Evolutionary conservation across 2,888 invertebrate species (phyloP).

Genomic region (Phorcus lineatus): DNA sequence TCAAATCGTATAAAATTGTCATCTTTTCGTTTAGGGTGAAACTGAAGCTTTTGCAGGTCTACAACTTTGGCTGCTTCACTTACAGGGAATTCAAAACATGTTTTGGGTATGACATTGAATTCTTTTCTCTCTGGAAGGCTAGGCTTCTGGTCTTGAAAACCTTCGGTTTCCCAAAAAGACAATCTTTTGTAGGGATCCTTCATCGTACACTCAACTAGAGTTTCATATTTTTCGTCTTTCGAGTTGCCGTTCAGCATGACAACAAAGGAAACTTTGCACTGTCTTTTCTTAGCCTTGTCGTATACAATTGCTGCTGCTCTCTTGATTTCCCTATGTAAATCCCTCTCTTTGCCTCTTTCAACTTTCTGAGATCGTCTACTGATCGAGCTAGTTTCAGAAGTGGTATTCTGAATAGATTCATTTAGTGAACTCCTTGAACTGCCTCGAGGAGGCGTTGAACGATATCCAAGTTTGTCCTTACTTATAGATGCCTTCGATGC

Average conservation of each 20-base stretch:
- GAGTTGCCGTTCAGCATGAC: neutral
- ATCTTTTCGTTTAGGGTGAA: conserved; percentile 5
- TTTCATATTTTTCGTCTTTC: neutral
- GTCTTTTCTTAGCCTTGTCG: neutral
- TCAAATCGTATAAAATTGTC: neutral
- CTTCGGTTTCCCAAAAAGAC: neutral
- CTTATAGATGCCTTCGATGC: too few relatives aligned
- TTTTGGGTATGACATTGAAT: neutral
- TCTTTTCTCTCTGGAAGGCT: neutral
- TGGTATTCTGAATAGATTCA: too few relatives aligned
- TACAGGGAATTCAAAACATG: neutral
- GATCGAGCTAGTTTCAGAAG: too few relatives aligned
- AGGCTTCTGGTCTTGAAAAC: neutral
- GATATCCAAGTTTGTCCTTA: too few relatives aligned
- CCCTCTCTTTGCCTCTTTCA: too few relatives aligned
- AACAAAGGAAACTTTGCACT: neutral
- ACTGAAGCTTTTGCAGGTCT: neutral
- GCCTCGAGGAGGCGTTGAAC: too few relatives aligned
- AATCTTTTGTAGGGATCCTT: neutral
- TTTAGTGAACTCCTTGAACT: too few relatives aligned
- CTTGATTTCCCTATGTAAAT: neutral
- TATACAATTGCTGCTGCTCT: neutral
- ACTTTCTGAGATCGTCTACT: too few relatives aligned
- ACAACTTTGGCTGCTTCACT: neutral
- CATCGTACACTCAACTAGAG: neutral